Conservation (phyloP, 2,797 vertebrate genomes). For the Borostomias antarcticus region DNA sequence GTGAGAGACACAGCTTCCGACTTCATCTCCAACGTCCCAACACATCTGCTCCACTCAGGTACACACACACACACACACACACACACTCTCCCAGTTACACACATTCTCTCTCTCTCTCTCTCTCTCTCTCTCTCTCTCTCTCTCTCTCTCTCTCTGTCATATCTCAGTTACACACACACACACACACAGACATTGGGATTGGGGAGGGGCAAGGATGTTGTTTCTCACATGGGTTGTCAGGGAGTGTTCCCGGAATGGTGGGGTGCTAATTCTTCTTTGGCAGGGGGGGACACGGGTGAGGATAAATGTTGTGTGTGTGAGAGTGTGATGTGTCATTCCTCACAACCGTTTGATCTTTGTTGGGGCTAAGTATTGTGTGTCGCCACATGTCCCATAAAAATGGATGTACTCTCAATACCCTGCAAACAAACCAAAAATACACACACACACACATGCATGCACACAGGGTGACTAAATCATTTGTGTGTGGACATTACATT, state of each 20-base stretch:
- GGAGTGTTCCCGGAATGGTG: slow-evolving; percentile 57
- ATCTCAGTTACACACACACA: slow-evolving; percentile 8
- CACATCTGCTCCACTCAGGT: slow-evolving; percentile 64
- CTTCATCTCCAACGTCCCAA: slow-evolving; percentile 74
- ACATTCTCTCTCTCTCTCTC: neutral
- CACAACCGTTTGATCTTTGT: slow-evolving; percentile 39
- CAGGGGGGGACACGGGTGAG: neutral
- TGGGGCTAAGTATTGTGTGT: slow-evolving; percentile 28
- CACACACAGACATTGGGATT: slow-evolving; percentile 40
- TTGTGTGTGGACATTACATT: too few species aligned
- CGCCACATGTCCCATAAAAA: slow-evolving; percentile 1
- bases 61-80: slow-evolving; percentile 34
- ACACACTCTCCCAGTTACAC: too few species aligned
- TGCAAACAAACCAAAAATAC: neutral
- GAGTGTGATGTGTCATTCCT: slow-evolving; percentile 45
- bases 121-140: neutral
- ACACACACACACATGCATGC: neutral
- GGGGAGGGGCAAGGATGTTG: slow-evolving; percentile 43
- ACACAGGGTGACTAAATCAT: too few species aligned
- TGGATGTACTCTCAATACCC: neutral
- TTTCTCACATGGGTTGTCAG: slow-evolving; percentile 35
- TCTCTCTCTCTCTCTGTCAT: neutral
- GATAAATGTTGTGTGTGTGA: slow-evolving; percentile 7
- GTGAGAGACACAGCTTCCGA: slow-evolving; percentile 84
- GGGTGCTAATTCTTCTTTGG: slow-evolving; percentile 42